These are phyloP conservation scores for Sycophila sp. DNA, from an alignment of 1,140 invertebrate genomes.

Conservation along the genomic window DNA sequence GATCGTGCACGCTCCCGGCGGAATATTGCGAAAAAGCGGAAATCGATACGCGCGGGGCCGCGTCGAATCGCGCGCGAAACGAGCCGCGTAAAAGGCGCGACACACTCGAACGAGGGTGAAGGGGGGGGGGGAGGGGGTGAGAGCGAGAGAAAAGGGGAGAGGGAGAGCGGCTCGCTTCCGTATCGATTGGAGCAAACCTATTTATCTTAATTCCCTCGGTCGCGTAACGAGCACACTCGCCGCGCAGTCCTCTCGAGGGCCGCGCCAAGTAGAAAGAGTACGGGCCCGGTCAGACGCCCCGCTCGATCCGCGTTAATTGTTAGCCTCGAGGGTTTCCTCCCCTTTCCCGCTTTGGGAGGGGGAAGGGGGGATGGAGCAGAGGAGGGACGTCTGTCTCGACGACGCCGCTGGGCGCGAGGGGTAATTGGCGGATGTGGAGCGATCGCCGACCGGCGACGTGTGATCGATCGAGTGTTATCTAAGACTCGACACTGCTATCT, in stretches of 20 bases:
- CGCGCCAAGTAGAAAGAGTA: conserved; percentile 41
- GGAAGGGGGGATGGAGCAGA: too few species aligned
- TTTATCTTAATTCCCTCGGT: conserved; percentile 39
- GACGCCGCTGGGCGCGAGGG: too few species aligned
- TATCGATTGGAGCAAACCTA: conserved; percentile 46
- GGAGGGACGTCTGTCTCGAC: too few species aligned
- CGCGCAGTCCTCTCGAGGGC: conserved; percentile 41
- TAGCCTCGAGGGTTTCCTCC: not conserved
- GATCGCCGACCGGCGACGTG: not conserved
- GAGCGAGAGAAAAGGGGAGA: conserved; percentile 6
- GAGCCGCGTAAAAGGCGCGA: too few species aligned
- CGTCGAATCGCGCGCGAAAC: too few species aligned
- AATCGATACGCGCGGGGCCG: not conserved
- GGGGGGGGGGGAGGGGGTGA: not conserved
- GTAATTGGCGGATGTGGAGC: too few species aligned
- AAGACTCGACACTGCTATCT: too few species aligned
- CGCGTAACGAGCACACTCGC: conserved; percentile 42
- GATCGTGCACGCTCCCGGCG: too few species aligned
- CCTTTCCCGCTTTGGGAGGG: not conserved
- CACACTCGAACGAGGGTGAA: not conserved
- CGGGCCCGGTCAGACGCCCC: conserved; percentile 42
- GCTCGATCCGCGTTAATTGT: conserved; percentile 13
- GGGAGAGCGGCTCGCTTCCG: not conserved
- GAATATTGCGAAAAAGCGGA: too few species aligned
- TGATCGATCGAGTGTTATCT: too few species aligned